Base-by-base conservation (phyloP, 2,113 vertebrate genomes). In the Colius striatus region DNA sequence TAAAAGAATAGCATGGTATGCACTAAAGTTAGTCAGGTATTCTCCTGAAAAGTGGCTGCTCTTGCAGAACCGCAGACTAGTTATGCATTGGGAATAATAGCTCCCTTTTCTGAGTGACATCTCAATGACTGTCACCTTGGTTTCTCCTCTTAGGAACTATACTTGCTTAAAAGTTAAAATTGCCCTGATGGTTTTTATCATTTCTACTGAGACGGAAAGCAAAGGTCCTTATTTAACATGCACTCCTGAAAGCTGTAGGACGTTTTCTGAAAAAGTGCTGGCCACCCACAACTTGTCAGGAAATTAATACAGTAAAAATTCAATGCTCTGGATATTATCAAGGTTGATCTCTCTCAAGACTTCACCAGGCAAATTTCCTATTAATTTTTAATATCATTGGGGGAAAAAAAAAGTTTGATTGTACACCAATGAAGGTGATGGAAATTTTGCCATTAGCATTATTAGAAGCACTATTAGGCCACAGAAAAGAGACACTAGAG, bases 1-100 rank as follows among this genome's bases (percentile, higher is more conserved):
- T 79, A 82, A 85, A 95, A 82, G 77, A 92, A 97, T 61, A 92
- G 79, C 68, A 84, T 53, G 13, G 17, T 60, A 48, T 76, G 84
- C 74, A 76, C 22, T 92, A 84, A 90, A 92, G 77, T 93, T 74
- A 92, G 54, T 45, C 47, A 84, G n/a, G 30, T 76, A 55, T 65
- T 79, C 21, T 81, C 29, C 43, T 94, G 80, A 54, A 94, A 95
- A 84, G 36, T 72, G 36, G 26, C 61, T 75, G 13, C 21, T 71
- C 45, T 78, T 62, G 41, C 38, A 81, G 66, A 92, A 57, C 30
- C 3, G 10, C 61, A 73, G n/a, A 51, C 43, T 66, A 32, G 32
- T 73, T 71, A 45, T 19, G 13, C 58, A 26, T 3, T 13, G n/a
- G 32, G 58, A 71, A 89, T 86, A 80, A 65, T 10, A 63, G 55